A percentile compares a stretch with the other conserved stretches of the same genome.
Evolutionary conservation across 2,113 vertebrate genomes (phyloP).

Genomic region (Dendrocopos noguchii): DNA sequence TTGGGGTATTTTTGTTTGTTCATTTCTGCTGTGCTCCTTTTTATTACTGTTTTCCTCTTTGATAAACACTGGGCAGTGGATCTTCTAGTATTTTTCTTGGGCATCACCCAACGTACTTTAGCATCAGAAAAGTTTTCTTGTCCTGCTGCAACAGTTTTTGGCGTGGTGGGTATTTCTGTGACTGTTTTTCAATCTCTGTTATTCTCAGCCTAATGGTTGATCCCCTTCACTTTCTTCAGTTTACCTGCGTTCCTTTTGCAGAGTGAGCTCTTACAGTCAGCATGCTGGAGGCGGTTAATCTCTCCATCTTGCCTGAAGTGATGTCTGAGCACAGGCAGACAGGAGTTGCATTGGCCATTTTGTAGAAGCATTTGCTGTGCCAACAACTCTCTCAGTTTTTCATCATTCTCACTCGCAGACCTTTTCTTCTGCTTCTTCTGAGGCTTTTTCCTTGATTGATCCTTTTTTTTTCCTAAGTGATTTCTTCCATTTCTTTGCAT

Average conservation of each 20-base stretch:
- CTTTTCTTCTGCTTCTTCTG: not conserved
- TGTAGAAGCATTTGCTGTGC: conserved; percentile 1
- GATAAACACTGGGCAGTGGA: not conserved
- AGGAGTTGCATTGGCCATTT: not conserved
- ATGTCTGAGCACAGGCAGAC: not conserved
- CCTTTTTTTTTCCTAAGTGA: not conserved
- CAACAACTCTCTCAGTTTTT: not conserved
- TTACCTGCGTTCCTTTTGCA: not conserved
- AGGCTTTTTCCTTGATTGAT: not conserved
- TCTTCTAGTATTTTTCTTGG: not conserved
- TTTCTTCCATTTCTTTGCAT: not conserved
- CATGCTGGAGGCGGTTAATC: not conserved
- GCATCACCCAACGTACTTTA: not conserved
- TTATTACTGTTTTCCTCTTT: too few relatives aligned
- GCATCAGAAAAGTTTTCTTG: not conserved
- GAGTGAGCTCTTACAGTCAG: not conserved
- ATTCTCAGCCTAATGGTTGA: not conserved
- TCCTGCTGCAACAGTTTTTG: not conserved
- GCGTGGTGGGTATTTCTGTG: not conserved
- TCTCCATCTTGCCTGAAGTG: not conserved
- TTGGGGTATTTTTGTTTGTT: not conserved
- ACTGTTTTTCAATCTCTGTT: not conserved
- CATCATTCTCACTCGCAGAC: not conserved
- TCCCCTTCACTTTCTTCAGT: not conserved
- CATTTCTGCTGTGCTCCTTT: not conserved